Evolutionary conservation across 2,797 vertebrate genomes (phyloP).

Genomic region (Pseudocheirus occidentalis): DNA sequence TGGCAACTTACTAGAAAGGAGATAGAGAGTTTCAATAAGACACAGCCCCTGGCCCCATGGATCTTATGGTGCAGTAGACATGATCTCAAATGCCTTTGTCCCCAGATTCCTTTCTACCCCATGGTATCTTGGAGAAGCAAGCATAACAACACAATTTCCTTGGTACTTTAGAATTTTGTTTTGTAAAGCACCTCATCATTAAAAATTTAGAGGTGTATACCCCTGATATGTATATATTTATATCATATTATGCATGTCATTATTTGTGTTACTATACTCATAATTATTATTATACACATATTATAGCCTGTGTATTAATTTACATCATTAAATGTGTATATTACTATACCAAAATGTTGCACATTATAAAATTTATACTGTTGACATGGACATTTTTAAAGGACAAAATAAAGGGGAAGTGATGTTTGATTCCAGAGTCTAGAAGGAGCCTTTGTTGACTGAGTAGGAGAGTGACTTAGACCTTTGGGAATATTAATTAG

Average conservation of each 20-base stretch:
- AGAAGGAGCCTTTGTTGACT: neutral
- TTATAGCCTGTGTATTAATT: neutral
- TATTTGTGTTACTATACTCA: neutral
- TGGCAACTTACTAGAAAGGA: neutral
- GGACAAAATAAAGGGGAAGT: neutral
- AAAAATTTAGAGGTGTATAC: neutral
- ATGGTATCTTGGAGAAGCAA: neutral
- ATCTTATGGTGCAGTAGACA: neutral
- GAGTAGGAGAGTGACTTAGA: neutral
- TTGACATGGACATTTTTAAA: neutral
- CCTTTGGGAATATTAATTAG: neutral
- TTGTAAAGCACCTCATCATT: neutral
- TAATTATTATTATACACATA: neutral
- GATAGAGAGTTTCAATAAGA: neutral
- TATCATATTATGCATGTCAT: neutral
- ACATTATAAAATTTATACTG: neutral
- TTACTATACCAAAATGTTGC: no score
- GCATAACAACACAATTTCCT: neutral
- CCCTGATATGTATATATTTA: neutral
- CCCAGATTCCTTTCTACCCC: neutral
- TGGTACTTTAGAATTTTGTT: neutral
- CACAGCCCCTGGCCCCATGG: neutral
- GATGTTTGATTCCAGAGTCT: neutral
- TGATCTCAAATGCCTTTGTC: neutral
- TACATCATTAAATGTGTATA: no score